A percentile compares a stretch with the other conserved stretches of the same genome.
phyloP scores from a whole-genome alignment of 2,113 vertebrate species.

The Nothocercus nigrocapillus region DNA sequence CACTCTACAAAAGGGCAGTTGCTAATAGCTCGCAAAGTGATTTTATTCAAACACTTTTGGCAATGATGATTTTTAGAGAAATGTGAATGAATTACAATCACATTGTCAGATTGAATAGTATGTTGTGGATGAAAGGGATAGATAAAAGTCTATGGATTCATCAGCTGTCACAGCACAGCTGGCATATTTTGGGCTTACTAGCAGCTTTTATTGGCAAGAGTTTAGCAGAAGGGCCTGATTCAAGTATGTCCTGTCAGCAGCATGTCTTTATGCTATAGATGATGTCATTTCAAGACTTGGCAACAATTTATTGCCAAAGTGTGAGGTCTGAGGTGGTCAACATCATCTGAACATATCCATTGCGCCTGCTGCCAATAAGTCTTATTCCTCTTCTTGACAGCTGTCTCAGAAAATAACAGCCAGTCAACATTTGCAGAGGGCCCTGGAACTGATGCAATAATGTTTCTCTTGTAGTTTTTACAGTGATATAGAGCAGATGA shows the following conservation, averaged over 20 bases:
- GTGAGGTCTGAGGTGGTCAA: background rate
- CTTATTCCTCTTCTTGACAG: background rate
- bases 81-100: background rate
- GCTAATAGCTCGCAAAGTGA: background rate
- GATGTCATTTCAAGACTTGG: background rate
- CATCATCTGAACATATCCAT: background rate
- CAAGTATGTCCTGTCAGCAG: background rate
- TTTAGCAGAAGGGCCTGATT: background rate
- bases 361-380: background rate
- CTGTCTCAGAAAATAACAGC: background rate
- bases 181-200: background rate
- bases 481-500: background rate
- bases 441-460: background rate
- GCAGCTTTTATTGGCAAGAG: background rate
- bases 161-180: background rate
- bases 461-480: background rate
- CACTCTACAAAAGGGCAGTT: rapidly evolving
- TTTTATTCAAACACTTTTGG: background rate
- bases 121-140: background rate
- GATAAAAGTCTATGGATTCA: background rate
- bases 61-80: background rate
- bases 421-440: background rate
- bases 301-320: background rate
- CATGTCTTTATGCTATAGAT: background rate
- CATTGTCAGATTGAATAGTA: background rate